Conservation (phyloP, 1,140 invertebrate genomes). For the Hycleus phaleratus region DNA sequence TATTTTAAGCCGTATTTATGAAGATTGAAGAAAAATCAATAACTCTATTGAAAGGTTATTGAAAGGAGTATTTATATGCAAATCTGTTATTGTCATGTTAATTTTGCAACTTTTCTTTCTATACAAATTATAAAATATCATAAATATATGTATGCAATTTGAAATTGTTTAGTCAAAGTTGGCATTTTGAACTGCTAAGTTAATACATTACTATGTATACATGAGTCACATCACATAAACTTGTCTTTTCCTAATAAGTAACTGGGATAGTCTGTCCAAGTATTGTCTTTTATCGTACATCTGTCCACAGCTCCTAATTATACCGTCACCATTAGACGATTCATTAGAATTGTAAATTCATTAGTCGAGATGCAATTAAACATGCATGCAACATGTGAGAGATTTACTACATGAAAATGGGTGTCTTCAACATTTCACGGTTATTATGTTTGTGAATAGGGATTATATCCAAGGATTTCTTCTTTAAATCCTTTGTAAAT, state of each 20-base stretch:
- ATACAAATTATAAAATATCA: no score
- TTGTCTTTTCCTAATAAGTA: conserved; percentile 26
- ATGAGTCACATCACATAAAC: conserved; percentile 19
- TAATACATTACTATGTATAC: conserved; percentile 16
- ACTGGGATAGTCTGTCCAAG: conserved; percentile 22
- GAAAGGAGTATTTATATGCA: no score
- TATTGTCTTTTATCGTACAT: conserved; percentile 10
- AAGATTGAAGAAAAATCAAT: no score
- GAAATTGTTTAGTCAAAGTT: neutral
- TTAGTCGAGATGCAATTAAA: conserved; percentile 14
- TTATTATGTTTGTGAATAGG: no score
- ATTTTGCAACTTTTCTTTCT: no score
- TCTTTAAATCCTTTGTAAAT: no score
- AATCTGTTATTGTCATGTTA: no score
- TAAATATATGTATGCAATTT: no score
- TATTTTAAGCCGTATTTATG: no score
- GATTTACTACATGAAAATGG: conserved; percentile 27
- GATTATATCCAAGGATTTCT: no score
- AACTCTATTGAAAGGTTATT: no score
- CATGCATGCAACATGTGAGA: neutral
- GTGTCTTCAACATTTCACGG: no score
- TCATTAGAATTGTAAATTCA: conserved; percentile 21
- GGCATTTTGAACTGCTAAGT: conserved; percentile 19
- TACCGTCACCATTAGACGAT: conserved; percentile 16
- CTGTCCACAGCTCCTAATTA: conserved; percentile 20